Base-by-base conservation (phyloP, 2,888 invertebrate genomes). In the Mesorhabditis spiculigera region DNA sequence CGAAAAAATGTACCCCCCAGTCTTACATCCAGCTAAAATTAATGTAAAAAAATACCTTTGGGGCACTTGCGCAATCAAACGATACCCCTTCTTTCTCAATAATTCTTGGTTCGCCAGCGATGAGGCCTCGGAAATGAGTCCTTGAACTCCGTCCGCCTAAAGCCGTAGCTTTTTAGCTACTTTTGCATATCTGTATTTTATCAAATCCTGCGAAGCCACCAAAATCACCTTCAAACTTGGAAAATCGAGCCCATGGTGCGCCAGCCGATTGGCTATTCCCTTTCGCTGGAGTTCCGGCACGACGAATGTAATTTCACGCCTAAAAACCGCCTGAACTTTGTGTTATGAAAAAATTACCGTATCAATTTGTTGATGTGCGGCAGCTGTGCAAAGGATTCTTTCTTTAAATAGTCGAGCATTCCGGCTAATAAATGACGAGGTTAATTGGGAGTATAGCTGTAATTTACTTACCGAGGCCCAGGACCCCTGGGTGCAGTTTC, bases 231-330 rank as follows among this genome's bases (percentile, higher is more conserved):
- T 50, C 58, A 50, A 50, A 13, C n/a, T 10, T 13, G 8, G 10
- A 50, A 50, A 50, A 50, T 50, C 58, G 10, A 50, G n/a, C n/a
- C 58, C 58, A 50, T 50, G n/a, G n/a, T 50, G 58, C 58, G 58
- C 58, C n/a, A 50, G n/a, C 8, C 58, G 58, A 50, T 50, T 50
- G 10, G 58, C 58, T 10, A 50, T 50, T 50, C 58, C 58, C n/a
- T 50, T 10, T 50, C 58, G 58, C 58, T 50, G 58, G n/a, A 50
- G n/a, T 50, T 50, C 58, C 10, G 58, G 58, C 8, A 50, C 58
- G 58, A 50, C 58, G n/a, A 50, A 50, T n/a, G 58, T 50, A n/a
- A 50, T 50, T 50, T 50, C 58, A 10, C 58, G 58, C n/a, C 58
- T 50, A 50, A 50, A 50, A 50, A 13, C 8, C n/a, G 58, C n/a